phyloP scores from a whole-genome alignment of 2,888 invertebrate species.

The Celastrina argiolus region DNA sequence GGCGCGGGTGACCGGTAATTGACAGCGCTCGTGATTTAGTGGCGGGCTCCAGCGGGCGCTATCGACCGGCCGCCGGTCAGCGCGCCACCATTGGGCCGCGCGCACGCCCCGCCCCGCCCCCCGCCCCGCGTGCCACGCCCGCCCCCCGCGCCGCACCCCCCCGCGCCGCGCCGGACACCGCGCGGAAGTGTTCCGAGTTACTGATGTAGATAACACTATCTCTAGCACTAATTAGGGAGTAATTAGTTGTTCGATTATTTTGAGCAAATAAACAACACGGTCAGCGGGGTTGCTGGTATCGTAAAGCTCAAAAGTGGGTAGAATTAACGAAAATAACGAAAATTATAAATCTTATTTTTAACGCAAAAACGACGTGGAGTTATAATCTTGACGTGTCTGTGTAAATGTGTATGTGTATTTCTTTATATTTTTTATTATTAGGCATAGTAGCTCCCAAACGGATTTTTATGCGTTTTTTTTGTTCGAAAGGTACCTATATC shows the following conservation, averaged over 20 bases:
- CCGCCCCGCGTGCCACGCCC: conserved; percentile 27
- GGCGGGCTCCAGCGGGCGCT: conserved; percentile 25
- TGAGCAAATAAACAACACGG: background rate
- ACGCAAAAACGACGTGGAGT: too few species aligned
- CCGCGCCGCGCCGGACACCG: conserved; percentile 23
- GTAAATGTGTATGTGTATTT: too few species aligned
- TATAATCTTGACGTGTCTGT: too few species aligned
- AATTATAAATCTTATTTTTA: too few species aligned
- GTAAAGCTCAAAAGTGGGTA: too few species aligned
- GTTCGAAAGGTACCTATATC: too few species aligned
- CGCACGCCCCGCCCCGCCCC: conserved; percentile 32
- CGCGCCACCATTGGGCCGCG: conserved; percentile 44
- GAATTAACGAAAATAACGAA: too few species aligned
- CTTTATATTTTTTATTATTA: too few species aligned
- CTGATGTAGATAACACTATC: background rate
- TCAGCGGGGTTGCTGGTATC: too few species aligned
- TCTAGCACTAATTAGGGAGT: background rate
- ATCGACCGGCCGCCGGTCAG: conserved; percentile 39
- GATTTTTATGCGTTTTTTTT: too few species aligned
- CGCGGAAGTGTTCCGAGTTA: background rate
- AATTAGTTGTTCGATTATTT: background rate
- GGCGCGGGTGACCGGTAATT: conserved; percentile 32
- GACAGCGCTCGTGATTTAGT: conserved; percentile 40
- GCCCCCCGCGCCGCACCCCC: conserved; percentile 21
- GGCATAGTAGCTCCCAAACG: too few species aligned